phyloP scores from a whole-genome alignment of 2,797 vertebrate species.

The Oreonectes daqikongensis region DNA sequence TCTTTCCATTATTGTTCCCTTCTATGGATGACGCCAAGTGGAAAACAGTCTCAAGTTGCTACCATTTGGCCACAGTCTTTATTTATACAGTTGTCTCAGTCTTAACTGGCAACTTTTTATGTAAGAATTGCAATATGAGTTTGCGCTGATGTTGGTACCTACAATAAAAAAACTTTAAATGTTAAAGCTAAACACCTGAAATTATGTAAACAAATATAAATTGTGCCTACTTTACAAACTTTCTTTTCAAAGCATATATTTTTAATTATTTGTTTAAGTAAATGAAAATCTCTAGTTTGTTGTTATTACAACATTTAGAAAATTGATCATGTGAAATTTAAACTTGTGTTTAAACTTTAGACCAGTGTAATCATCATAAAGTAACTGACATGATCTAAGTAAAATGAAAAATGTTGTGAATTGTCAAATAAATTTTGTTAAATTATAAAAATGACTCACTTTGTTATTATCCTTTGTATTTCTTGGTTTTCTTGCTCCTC shows the following conservation, averaged over 20 bases:
- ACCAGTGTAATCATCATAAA: no score
- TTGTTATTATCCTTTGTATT: slow-evolving; percentile 76
- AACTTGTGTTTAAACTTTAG: no score
- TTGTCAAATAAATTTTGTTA: no score
- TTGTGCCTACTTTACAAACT: no score
- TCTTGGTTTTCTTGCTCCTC: slow-evolving; percentile 83
- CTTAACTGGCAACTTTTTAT: slow-evolving; percentile 60
- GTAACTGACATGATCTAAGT: no score
- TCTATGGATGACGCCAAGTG: no score
- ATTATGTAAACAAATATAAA: not conserved
- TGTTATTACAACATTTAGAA: no score
- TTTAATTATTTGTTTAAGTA: no score
- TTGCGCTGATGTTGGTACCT: slow-evolving; percentile 75
- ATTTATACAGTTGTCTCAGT: slow-evolving; percentile 79
- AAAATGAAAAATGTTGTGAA: no score
- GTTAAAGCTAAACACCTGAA: not conserved
- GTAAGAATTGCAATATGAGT: slow-evolving; percentile 69
- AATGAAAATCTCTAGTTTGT: no score
- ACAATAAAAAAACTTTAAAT: slow-evolving; percentile 36
- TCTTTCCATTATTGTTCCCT: not conserved
- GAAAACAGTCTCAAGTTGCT: not conserved
- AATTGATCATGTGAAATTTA: no score
- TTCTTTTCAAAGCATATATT: no score
- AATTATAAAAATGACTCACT: slow-evolving; percentile 71
- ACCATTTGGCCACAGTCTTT: not conserved